Evolutionary conservation across 2,888 invertebrate species (phyloP), one percentile per base, ranked within the genome.

Genomic region (Ellobium chinense): DNA sequence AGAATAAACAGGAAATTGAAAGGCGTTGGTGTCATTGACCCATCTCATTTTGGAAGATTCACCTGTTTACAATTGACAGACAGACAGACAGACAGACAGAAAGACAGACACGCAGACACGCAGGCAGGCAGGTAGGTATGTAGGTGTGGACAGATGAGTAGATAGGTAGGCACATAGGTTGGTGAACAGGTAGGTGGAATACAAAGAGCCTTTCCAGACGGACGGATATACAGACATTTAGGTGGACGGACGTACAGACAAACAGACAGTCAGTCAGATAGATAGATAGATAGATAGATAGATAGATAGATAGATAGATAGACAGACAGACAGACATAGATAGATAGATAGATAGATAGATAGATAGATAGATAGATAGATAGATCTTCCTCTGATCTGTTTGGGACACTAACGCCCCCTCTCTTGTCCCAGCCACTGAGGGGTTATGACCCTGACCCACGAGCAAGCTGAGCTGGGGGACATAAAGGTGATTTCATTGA

Each of bases 181-280:
- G 65, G 21, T 3, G 29, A 31, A 65, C 31, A 34, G 37, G 36
- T 7, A 68, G 27, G n/a, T 27, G 27, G 29, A 4, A 27, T 5
- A 65, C 31, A n/a, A n/a, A n/a, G n/a, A n/a, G n/a, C n/a, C n/a
- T n/a, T n/a, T n/a, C n/a, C n/a, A 65, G 65, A 65, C 31, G 29
- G 39, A 69, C 39, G 37, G 39, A 39, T 18, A 65, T 27, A 34
- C 24, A 69, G 46, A 69, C 69, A 69, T 39, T 39, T 29, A 72
- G 58, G 58, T 27, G 39, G 77, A 60, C 27, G 58, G 77, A 77
- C 24, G 27, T 68, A 73, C 34, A 73, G 60, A 73, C n/a, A 58
- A 34, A 73, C 34, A 54, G 27, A 54, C 34, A 34, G 66, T 18
- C 39, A 56, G 77, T 18, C 65, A 76, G 65, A 46, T 21, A 66